A percentile compares a stretch with the other conserved stretches of the same genome.
These are phyloP conservation scores for Cetonia aurata DNA, from an alignment of 2,888 invertebrate genomes.

Conservation along the genomic window DNA sequence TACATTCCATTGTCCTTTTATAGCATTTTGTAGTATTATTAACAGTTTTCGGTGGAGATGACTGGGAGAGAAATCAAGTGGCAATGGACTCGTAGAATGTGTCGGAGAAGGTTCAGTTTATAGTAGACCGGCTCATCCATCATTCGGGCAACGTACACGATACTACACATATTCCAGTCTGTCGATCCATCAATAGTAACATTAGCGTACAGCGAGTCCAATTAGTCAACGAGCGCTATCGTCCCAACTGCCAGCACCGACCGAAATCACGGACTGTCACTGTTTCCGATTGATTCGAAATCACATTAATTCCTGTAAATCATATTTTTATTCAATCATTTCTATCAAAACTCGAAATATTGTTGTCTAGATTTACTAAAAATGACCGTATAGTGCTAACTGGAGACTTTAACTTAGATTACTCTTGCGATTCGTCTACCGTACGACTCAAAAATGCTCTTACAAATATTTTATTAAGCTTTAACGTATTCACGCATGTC, in stretches of 20 bases:
- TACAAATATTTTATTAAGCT: no score
- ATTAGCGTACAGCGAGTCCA: constrained; percentile 60
- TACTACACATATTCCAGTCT: constrained; percentile 50
- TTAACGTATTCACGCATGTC: no score
- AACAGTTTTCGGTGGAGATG: constrained; percentile 48
- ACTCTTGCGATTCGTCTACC: no score
- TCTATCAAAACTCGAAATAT: no score
- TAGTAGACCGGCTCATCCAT: constrained; percentile 52
- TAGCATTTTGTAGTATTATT: constrained; percentile 54
- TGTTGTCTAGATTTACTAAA: no score
- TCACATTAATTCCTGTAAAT: constrained; percentile 38
- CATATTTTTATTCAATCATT: constrained; percentile 21
- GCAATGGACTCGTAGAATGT: constrained; percentile 53
- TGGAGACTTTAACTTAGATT: no score
- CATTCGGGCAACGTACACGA: constrained; percentile 52
- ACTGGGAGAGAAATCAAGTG: constrained; percentile 51
- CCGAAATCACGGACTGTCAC: constrained; percentile 44
- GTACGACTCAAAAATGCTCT: no score
- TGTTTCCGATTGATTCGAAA: constrained; percentile 40
- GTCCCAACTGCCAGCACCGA: constrained; percentile 54
- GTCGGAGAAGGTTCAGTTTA: constrained; percentile 46
- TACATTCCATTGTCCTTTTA: constrained; percentile 57
- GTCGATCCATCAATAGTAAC: constrained; percentile 63
- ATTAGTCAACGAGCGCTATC: constrained; percentile 56
- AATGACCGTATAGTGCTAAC: no score